Evolutionary conservation across 2,888 invertebrate genomes (phyloP).

Genomic region (Nebria brevicollis): DNA sequence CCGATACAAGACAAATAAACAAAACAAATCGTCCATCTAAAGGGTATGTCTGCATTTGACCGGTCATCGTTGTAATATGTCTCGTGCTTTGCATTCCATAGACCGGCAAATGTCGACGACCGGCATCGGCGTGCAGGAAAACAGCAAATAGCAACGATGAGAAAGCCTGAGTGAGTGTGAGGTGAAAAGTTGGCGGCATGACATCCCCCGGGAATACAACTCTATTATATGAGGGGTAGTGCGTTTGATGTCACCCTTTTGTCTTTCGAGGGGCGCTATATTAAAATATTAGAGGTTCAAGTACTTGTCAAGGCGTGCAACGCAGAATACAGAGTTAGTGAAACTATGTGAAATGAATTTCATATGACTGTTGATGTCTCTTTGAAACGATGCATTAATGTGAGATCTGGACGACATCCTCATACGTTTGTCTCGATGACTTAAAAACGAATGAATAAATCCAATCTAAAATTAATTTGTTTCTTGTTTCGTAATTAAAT

Average conservation of each 20-base stretch:
- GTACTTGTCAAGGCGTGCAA: slow-evolving; percentile 8
- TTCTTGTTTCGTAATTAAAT: too few relatives aligned
- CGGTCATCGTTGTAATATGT: slow-evolving; percentile 21
- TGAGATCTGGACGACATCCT: too few relatives aligned
- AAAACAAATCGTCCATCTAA: neutral
- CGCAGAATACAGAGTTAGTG: slow-evolving; percentile 21
- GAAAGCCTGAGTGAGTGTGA: neutral
- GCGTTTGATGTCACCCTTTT: neutral
- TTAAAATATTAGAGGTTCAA: slow-evolving; percentile 36
- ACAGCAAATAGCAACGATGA: neutral
- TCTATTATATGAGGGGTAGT: neutral
- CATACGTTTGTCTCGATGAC: too few relatives aligned
- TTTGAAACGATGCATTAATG: neutral
- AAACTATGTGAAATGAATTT: slow-evolving; percentile 33
- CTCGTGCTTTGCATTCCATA: slow-evolving; percentile 39
- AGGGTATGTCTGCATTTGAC: neutral
- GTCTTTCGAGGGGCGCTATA: slow-evolving; percentile 13
- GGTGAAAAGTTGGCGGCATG: neutral
- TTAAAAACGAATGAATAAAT: too few relatives aligned
- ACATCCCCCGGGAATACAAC: neutral
- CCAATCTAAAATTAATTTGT: too few relatives aligned
- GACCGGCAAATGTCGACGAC: neutral
- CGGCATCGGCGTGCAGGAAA: neutral
- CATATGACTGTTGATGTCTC: slow-evolving; percentile 11
- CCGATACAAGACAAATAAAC: neutral